Base-by-base conservation (phyloP, 2,113 vertebrate genomes). In the Oreotrochilus melanogaster region DNA sequence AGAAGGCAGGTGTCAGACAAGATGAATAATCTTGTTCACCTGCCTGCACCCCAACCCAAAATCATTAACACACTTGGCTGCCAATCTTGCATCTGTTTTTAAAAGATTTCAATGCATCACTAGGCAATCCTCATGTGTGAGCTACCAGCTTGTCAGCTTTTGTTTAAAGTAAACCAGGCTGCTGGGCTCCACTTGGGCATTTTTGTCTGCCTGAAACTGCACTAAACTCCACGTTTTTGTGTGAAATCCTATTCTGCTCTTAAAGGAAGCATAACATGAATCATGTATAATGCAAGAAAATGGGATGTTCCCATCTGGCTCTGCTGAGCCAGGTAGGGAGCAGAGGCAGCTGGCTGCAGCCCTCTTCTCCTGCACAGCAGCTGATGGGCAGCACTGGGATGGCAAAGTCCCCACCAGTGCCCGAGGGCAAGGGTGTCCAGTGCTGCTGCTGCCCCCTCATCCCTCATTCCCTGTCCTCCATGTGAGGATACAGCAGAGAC, bases 1-100 rank as follows among this genome's bases (percentile, higher is more conserved):
- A 95, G 72, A 91, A 95, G 72, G 60, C 25, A 66, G 35, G 50
- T 78, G 78, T 81, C 85, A 79, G 67, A 47, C 33, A 73, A 89
- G 78, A 65, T 75, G 51, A 92, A 76, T 79, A 64, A 57, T 35
- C 78, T 60, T 75, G 27, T 86, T 95, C 85, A 81, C 71, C 33
- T 94, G 48, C 51, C 62, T 58, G 54, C 50, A 87, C 75, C 67
- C 45, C 72, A 66, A 60, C 33, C 42, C 69, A 18, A 95, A 96
- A 95, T 69, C 61, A n/a, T 15, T 67, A 58, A 43, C 64, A 47
- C 47, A 51, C 37, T 85, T 92, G 58, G 51, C 58, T 94, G 86
- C 66, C 78, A 88, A 51, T 88, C 58, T 90, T 79, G 61, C 39
- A 33, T 76, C 30, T 91, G 18, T 67, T 91, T 90, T 78, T n/a